Conservation (phyloP, 1,140 invertebrate species). For the Geopemphigus sp. region DNA sequence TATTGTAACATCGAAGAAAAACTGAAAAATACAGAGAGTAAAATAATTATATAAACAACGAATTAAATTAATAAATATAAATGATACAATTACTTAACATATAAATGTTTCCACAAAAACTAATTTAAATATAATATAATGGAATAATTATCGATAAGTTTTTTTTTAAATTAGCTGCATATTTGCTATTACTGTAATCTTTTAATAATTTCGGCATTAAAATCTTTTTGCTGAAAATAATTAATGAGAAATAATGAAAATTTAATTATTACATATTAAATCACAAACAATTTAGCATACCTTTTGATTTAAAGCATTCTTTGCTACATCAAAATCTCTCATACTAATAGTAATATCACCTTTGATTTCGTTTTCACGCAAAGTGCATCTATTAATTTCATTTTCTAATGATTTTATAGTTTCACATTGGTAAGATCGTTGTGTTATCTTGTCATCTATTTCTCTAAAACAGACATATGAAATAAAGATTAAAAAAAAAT, state of each 20-base stretch:
- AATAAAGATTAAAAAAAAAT: background rate
- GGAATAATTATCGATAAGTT: too few relatives aligned
- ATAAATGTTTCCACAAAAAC: too few relatives aligned
- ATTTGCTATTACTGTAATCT: background rate
- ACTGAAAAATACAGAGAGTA: too few relatives aligned
- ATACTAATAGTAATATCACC: background rate
- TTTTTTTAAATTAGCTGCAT: too few relatives aligned
- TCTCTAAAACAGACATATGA: background rate
- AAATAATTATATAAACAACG: too few relatives aligned
- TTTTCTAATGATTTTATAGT: slow-evolving; percentile 18
- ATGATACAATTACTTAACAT: too few relatives aligned
- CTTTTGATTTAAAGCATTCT: background rate
- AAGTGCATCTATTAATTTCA: slow-evolving; percentile 16
- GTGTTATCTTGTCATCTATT: background rate
- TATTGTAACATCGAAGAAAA: too few relatives aligned
- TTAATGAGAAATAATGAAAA: background rate
- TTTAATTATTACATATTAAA: background rate
- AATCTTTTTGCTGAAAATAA: slow-evolving; percentile 9
- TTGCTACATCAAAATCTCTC: background rate
- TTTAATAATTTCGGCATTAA: background rate
- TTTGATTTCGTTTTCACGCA: slow-evolving; percentile 9
- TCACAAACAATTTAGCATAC: background rate
- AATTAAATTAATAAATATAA: too few relatives aligned
- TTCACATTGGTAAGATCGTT: slow-evolving; percentile 1
- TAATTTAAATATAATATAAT: too few relatives aligned